A percentile compares a stretch with the other conserved stretches of the same genome.
Conservation (phyloP, 2,113 vertebrate genomes). For the Chloropsis hardwickii region DNA sequence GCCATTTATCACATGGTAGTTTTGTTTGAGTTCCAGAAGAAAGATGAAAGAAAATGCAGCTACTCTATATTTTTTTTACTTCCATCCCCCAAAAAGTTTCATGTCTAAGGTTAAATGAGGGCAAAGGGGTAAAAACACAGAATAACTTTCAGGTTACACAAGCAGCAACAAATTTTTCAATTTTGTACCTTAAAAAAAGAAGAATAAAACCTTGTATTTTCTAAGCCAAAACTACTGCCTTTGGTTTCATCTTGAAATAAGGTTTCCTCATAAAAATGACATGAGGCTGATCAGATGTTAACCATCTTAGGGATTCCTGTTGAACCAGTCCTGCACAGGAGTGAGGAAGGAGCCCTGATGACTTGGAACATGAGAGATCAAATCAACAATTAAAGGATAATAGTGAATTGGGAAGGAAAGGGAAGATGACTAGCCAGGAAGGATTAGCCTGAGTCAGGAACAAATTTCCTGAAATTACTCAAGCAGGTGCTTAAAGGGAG, state of each 20-base stretch:
- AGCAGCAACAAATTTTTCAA: not conserved
- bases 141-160: not conserved
- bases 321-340: not conserved
- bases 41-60: not conserved
- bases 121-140: not conserved
- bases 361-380: not conserved
- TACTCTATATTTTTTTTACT: not conserved
- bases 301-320: not conserved
- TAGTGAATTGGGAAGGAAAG: conserved; percentile 39
- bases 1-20: not conserved
- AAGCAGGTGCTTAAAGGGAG: conserved; percentile 24
- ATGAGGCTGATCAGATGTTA: not conserved
- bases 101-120: not conserved
- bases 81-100: not conserved
- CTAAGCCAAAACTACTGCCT: not conserved
- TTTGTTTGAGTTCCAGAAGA: not conserved
- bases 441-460: conserved; percentile 39
- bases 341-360: not conserved
- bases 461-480: conserved; percentile 47
- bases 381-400: conserved; percentile 54
- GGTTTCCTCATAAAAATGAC: not conserved
- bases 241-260: not conserved
- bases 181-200: not conserved
- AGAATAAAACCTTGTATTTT: not conserved
- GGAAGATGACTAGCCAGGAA: conserved; percentile 65